Conservation (phyloP, 2,113 vertebrate genomes). For the Labrus mixtus region DNA sequence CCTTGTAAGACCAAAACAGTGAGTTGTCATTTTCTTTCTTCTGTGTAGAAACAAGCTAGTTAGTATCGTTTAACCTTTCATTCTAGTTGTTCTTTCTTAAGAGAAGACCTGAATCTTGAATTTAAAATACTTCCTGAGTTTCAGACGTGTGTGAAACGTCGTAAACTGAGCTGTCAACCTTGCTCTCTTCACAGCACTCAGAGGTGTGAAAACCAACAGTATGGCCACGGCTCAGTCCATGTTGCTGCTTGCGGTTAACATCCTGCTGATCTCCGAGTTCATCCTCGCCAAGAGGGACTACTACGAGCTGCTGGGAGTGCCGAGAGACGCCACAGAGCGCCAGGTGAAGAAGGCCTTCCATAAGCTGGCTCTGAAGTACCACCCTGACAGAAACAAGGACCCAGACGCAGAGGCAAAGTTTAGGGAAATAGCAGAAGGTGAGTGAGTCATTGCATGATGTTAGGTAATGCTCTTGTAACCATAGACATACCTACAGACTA, state of each 20-base stretch:
- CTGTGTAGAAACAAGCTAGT: background rate
- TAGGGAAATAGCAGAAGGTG: conserved; percentile 96
- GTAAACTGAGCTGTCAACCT: conserved; percentile 19
- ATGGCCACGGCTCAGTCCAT: conserved; percentile 92
- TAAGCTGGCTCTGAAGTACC: conserved; percentile 94
- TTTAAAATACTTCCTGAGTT: background rate
- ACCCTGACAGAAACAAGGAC: conserved; percentile 96
- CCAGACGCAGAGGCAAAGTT: conserved; percentile 94
- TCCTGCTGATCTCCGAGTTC: conserved; percentile 95
- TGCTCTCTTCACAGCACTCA: conserved; percentile 57
- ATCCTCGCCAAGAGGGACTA: conserved; percentile 93
- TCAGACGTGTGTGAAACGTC: background rate
- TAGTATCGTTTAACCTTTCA: background rate
- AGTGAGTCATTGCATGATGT: conserved; percentile 16
- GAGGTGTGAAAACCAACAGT: conserved; percentile 60
- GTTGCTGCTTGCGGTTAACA: conserved; percentile 89
- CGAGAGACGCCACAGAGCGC: conserved; percentile 92
- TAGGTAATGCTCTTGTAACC: background rate
- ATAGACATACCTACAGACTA: background rate
- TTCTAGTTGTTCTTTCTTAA: background rate
- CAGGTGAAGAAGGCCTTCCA: conserved; percentile 99
- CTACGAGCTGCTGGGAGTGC: conserved; percentile 94
- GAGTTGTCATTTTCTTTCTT: conserved; percentile 15
- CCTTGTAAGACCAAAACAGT: background rate
- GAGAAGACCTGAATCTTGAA: rapidly evolving